A percentile compares a stretch with the other conserved stretches of the same genome.
These are phyloP conservation scores for Bombus consobrinus DNA, from an alignment of 1,140 invertebrate species.

Conservation along the genomic window DNA sequence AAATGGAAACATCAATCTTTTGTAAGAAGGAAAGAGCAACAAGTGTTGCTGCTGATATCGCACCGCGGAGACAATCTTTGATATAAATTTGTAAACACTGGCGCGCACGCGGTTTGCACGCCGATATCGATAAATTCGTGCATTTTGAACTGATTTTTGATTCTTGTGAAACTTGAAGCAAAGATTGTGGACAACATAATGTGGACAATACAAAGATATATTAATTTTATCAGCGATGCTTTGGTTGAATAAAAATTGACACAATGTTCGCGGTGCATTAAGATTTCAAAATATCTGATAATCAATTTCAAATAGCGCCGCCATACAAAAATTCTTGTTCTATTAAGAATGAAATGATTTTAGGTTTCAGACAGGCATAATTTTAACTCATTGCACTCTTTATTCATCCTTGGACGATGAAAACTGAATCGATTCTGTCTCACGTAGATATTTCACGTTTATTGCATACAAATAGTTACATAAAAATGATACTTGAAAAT, in stretches of 20 bases:
- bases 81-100: conserved; percentile 45
- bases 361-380: too few species aligned
- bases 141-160: background rate
- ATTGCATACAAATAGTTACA: too few species aligned
- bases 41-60: conserved; percentile 61
- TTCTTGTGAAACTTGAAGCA: background rate
- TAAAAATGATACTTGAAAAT: too few species aligned
- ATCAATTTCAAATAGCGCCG: background rate
- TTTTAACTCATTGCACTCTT: too few species aligned
- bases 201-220: too few species aligned
- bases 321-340: background rate
- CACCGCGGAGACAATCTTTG: conserved; percentile 43
- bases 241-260: too few species aligned
- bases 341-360: too few species aligned
- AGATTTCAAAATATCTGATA: background rate
- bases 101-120: background rate
- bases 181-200: background rate
- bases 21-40: conserved; percentile 60
- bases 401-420: too few species aligned
- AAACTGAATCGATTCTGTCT: too few species aligned
- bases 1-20: conserved; percentile 36
- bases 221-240: background rate
- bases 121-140: background rate
- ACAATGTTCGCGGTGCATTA: background rate
- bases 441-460: too few species aligned